Evolutionary conservation across 2,888 invertebrate genomes (phyloP), one percentile per base, ranked within the genome.

Genomic region (Suillia variegata): DNA sequence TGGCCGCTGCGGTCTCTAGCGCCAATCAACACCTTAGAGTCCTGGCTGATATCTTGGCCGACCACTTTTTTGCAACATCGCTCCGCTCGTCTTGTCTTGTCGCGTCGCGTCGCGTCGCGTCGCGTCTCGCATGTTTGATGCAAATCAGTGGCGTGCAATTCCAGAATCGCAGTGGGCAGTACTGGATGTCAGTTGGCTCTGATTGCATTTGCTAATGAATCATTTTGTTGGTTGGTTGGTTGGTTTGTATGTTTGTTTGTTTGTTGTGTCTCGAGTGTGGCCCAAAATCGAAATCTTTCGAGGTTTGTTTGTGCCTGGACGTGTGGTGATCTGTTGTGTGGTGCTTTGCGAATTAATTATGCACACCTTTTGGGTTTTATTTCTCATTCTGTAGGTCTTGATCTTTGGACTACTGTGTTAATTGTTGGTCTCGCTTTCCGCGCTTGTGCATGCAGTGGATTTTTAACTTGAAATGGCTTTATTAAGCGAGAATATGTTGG

Each of bases 371-470:
- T 61, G 62, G 58, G 62, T 58, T 63, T 64, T 56, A 53, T 65
- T 62, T 55, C 49, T 53, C 51, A 49, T 66, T 64, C 67, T 66
- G 66, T 64, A 45, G 80, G 79, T 79, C 80, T 73, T 79, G 79
- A 80, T 80, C 80, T 80, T 75, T 79, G 74, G 76, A 78, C 78
- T 74, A 68, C 71, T 74, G 76, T 80, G 80, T 80, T 80, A 80
- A 80, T 80, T 80, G 80, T 74, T 75, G 73, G 58, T 59, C 64
- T 67, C 56, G 63, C 54, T 59, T 20, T 53, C n/a, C n/a, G n/a
- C n/a, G n/a, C n/a, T n/a, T n/a, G n/a, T n/a, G n/a, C n/a, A n/a
- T n/a, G 50, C 51, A 24, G 18, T 69, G 69, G 66, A 72, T 69
- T 72, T 71, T 71, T 69, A 71, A 69, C 73, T 62, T 65, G 65